Percentiles rank a stretch among this genome's conserved stretches.
phyloP scores from a whole-genome alignment of 1,140 invertebrate genomes.

The Drosophila bipectinata region DNA sequence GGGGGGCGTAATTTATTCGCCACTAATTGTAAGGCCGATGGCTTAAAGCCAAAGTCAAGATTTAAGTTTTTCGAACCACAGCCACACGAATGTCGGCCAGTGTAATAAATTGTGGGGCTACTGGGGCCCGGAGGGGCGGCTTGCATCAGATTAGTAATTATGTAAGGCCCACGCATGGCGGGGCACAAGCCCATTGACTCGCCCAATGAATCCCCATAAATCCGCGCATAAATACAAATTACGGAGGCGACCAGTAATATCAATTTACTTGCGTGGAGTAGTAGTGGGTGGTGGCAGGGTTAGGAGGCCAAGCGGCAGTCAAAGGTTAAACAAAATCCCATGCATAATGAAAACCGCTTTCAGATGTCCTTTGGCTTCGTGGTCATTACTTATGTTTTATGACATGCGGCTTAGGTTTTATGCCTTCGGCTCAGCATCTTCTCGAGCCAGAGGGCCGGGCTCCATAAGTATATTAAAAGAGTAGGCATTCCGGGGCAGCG shows the following conservation, averaged over 20 bases:
- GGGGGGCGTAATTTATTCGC: neutral
- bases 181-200: slow-evolving; percentile 17
- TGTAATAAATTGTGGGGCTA: slow-evolving; percentile 66
- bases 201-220: slow-evolving; percentile 55
- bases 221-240: slow-evolving; percentile 82
- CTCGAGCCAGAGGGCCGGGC: slow-evolving; percentile 30
- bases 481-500: neutral
- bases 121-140: slow-evolving; percentile 2
- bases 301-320: slow-evolving; percentile 38
- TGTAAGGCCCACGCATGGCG: slow-evolving; percentile 34
- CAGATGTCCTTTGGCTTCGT: slow-evolving; percentile 18
- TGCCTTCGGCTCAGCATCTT: slow-evolving; percentile 27
- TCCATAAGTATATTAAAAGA: slow-evolving; percentile 19
- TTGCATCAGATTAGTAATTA: slow-evolving; percentile 76
- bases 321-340: slow-evolving; percentile 79
- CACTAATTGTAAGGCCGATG: neutral
- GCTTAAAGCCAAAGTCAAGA: neutral
- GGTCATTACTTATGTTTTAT: slow-evolving; percentile 80
- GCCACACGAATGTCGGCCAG: slow-evolving; percentile 6
- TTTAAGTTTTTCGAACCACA: slow-evolving; percentile 12
- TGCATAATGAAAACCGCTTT: slow-evolving; percentile 69
- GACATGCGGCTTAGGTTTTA: slow-evolving; percentile 58
- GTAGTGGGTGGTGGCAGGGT: slow-evolving; percentile 1
- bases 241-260: slow-evolving; percentile 56
- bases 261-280: slow-evolving; percentile 55